Evolutionary conservation across 2,797 vertebrate genomes (phyloP).

Genomic region (Pseudochirops corinnae): DNA sequence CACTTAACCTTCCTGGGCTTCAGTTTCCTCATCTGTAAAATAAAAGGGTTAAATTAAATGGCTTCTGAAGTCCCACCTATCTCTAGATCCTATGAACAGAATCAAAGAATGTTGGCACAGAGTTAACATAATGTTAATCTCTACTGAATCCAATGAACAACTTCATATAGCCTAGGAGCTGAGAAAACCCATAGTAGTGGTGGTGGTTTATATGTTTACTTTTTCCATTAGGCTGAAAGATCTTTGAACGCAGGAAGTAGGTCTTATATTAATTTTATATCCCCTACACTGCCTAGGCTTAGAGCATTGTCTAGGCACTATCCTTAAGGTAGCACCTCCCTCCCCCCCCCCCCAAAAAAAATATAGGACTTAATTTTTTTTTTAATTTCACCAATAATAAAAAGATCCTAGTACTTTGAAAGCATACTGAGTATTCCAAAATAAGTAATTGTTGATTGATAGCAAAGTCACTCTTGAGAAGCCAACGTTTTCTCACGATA

Average conservation of each 20-base stretch:
- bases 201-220: background rate
- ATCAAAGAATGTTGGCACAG: background rate
- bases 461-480: background rate
- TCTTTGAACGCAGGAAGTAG: background rate
- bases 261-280: background rate
- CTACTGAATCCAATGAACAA: background rate
- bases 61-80: background rate
- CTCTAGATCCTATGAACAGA: background rate
- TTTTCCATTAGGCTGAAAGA: background rate
- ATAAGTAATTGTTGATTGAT: background rate
- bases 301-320: background rate
- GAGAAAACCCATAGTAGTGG: background rate
- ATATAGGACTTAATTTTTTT: background rate
- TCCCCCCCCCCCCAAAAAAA: slow-evolving; percentile 28
- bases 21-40: background rate
- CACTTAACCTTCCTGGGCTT: background rate
- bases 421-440: background rate
- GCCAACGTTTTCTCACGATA: background rate
- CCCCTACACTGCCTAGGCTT: background rate
- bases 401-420: background rate
- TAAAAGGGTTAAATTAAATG: background rate
- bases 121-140: background rate
- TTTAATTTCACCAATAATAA: background rate
- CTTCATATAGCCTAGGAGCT: background rate
- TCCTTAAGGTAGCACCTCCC: background rate